phyloP scores from a whole-genome alignment of 37 sponge, comb jelly and placozoan genomes.

The Chondrilla cf. caribensis region DNA sequence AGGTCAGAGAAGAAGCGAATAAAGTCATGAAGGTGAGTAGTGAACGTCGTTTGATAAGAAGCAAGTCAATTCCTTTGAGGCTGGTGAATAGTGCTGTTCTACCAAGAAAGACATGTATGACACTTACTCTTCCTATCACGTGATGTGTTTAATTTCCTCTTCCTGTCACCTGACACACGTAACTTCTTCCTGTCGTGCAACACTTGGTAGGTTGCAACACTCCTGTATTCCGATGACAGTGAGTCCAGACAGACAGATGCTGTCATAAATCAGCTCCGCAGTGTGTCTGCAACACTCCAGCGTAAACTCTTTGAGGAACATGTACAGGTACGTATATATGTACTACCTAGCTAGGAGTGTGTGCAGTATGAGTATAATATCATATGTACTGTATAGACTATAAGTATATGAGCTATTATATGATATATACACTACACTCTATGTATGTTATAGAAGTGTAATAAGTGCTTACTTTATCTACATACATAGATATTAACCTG shows the following conservation, averaged over 20 bases:
- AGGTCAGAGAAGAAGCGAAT: constrained; percentile 56
- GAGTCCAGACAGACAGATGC: constrained; percentile 64
- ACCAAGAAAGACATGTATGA: too few species aligned
- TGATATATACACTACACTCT: too few species aligned
- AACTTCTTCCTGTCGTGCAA: too few species aligned
- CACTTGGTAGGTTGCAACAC: not conserved
- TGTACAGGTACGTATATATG: not conserved
- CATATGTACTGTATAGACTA: not conserved
- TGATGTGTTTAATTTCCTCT: too few species aligned
- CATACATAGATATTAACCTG: too few species aligned
- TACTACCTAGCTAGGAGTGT: not conserved
- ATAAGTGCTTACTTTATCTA: too few species aligned
- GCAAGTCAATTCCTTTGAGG: too few species aligned
- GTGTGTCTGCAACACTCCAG: constrained; percentile 10
- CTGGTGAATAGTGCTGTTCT: too few species aligned
- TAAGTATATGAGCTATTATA: not conserved
- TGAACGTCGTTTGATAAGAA: too few species aligned
- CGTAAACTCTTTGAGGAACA: constrained; percentile 10
- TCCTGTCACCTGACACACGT: too few species aligned
- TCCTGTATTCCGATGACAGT: constrained; percentile 51
- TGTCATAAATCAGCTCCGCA: constrained; percentile 38
- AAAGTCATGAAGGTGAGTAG: constrained; percentile 56
- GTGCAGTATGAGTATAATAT: not conserved
- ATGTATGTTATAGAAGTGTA: too few species aligned
- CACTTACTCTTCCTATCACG: too few species aligned